Evolutionary conservation across 2,113 vertebrate genomes (phyloP).

Genomic region (Syrmaticus mikado): DNA sequence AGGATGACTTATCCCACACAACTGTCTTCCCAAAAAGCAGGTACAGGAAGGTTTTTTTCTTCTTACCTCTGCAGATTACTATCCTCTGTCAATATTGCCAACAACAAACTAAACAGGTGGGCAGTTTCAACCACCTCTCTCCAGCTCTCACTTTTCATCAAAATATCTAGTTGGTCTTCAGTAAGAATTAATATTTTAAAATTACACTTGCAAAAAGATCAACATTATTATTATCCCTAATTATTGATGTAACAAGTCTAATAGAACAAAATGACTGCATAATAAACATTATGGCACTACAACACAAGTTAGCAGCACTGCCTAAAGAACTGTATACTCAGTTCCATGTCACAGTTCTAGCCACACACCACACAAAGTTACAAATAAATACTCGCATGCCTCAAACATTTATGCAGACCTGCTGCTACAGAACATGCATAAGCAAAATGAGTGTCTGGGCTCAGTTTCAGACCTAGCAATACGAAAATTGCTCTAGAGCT

Average conservation of each 20-base stretch:
- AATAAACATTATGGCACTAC: conserved; percentile 4
- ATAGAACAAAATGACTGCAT: not conserved
- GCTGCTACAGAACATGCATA: not conserved
- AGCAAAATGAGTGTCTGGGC: not conserved
- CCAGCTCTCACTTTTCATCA: not conserved
- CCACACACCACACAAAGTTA: not conserved
- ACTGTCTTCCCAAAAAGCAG: not conserved
- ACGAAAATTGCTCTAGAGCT: not conserved
- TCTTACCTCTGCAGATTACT: not conserved
- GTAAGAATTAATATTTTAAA: not conserved
- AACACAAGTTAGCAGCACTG: not conserved
- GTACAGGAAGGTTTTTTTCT: not conserved
- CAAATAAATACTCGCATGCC: not conserved
- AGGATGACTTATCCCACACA: not conserved
- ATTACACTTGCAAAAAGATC: not conserved
- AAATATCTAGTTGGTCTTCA: not conserved
- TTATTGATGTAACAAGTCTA: not conserved
- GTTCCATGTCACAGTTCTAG: not conserved
- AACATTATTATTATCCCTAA: not conserved
- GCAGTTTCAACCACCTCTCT: not conserved
- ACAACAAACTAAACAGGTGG: not conserved
- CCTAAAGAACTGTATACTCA: not conserved
- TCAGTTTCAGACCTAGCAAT: not conserved
- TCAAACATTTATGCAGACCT: conserved; percentile 14
- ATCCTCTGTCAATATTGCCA: not conserved